phyloP scores from a whole-genome alignment of 2,888 invertebrate species.

The Rhagophthalmus giganteus region DNA sequence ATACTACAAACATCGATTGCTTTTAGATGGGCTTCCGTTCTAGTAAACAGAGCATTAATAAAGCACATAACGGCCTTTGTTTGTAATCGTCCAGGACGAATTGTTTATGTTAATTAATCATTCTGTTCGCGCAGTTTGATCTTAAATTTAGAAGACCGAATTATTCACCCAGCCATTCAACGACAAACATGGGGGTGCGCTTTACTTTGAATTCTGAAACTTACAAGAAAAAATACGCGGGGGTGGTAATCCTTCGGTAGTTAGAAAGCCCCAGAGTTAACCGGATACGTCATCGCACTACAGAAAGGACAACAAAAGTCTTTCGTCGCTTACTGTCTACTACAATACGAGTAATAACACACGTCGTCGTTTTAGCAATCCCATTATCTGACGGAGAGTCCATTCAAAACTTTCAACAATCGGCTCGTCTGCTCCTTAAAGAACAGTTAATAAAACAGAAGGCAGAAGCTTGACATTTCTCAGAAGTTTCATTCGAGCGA shows the following conservation, averaged over 20 bases:
- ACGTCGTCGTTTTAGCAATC: not conserved
- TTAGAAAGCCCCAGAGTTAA: not conserved
- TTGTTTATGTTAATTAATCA: conserved; percentile 20
- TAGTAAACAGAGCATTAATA: conserved; percentile 10
- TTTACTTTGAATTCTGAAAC: conserved; percentile 14
- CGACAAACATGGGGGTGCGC: conserved; percentile 22
- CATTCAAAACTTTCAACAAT: conserved; percentile 7
- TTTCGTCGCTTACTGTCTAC: not conserved
- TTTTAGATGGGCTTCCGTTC: conserved; percentile 1
- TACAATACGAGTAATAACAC: conserved; percentile 2
- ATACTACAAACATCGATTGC: too few relatives aligned
- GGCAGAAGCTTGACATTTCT: conserved; percentile 23
- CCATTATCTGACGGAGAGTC: conserved; percentile 10
- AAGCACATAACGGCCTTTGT: conserved; percentile 8
- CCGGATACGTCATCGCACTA: not conserved
- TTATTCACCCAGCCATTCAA: conserved; percentile 12
- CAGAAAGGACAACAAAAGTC: not conserved
- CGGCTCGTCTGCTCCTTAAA: not conserved
- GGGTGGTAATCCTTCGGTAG: conserved; percentile 6
- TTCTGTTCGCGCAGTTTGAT: conserved; percentile 11
- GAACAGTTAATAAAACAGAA: conserved; percentile 21
- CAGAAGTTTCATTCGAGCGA: conserved; percentile 24
- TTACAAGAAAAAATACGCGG: conserved; percentile 14
- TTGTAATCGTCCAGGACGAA: conserved; percentile 2
- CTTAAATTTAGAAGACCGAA: conserved; percentile 11